Evolutionary conservation across 2,888 invertebrate genomes (phyloP).

Genomic region (Idaea straminata): DNA sequence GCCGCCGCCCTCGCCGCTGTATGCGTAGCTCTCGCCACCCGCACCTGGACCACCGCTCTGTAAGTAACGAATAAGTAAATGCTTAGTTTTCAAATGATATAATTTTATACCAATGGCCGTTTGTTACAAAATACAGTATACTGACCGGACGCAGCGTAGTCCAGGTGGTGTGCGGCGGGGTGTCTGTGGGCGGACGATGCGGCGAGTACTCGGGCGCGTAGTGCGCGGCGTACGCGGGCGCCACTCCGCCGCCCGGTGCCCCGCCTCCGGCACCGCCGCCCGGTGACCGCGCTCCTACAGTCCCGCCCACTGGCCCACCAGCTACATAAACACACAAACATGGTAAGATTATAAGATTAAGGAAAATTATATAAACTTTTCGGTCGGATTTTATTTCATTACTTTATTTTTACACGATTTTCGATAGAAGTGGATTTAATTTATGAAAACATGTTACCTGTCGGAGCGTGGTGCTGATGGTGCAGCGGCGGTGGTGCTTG

Average conservation of each 20-base stretch:
- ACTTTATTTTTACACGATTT: no score
- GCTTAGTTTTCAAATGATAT: not conserved
- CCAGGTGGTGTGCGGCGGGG: slow-evolving; percentile 74
- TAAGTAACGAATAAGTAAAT: not conserved
- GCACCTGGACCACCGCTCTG: slow-evolving; percentile 43
- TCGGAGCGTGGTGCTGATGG: slow-evolving; percentile 66
- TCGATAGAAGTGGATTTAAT: no score
- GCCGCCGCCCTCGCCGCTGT: slow-evolving; percentile 28
- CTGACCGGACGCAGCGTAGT: slow-evolving; percentile 60
- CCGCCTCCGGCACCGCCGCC: slow-evolving; percentile 46
- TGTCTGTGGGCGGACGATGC: slow-evolving; percentile 65
- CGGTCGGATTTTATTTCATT: no score
- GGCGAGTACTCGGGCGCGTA: slow-evolving; percentile 75
- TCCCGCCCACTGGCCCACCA: slow-evolving; percentile 20
- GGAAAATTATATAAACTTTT: no score
- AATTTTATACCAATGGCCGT: not conserved
- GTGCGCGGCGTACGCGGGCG: slow-evolving; percentile 80
- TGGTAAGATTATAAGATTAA: no score
- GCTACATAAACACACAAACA: slow-evolving; percentile 2
- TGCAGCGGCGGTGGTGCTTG: slow-evolving; percentile 56
- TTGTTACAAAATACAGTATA: not conserved
- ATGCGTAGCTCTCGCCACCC: slow-evolving; percentile 36
- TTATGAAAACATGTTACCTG: slow-evolving; percentile 16
- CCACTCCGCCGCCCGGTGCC: slow-evolving; percentile 78
- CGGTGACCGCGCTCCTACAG: slow-evolving; percentile 29